These are phyloP conservation scores for Liopterus haemorrhoidalis DNA, from an alignment of 2,888 invertebrate genomes.

Conservation along the genomic window DNA sequence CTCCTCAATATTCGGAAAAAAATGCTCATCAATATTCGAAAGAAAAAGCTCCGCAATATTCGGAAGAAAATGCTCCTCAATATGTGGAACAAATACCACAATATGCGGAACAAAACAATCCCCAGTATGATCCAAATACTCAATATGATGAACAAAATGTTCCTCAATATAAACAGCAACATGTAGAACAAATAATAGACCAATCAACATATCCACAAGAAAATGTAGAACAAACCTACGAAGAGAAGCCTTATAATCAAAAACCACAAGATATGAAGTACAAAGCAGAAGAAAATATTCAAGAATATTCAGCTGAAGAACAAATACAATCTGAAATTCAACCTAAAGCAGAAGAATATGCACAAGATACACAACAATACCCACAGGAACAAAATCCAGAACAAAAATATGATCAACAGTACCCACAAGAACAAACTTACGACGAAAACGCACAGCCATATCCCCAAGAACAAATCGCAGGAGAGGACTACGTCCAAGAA, in stretches of 20 bases:
- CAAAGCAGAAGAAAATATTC: neutral
- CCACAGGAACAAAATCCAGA: conserved; percentile 16
- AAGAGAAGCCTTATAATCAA: neutral
- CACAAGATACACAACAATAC: conserved; percentile 19
- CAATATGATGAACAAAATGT: conserved; percentile 3
- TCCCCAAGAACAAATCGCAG: conserved; percentile 31
- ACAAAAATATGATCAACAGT: conserved; percentile 26
- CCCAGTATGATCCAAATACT: neutral
- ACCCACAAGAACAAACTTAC: conserved; percentile 10
- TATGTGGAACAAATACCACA: neutral
- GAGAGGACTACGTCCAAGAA: conserved; percentile 1
- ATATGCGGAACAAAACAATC: conserved; percentile 1
- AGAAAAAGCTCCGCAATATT: conserved; percentile 20
- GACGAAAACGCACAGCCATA: neutral
- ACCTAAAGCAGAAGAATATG: conserved; percentile 7
- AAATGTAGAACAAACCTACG: neutral
- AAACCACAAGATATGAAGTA: neutral
- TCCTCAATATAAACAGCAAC: conserved; percentile 4
- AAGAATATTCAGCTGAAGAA: conserved; percentile 18
- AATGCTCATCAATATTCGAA: too few relatives aligned
- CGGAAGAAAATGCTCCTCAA: conserved; percentile 24
- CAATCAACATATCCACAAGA: conserved; percentile 1
- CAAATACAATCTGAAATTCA: conserved; percentile 11
- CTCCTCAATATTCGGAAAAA: conserved; percentile 2
- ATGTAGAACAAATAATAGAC: too few relatives aligned